phyloP scores from a whole-genome alignment of 2,888 invertebrate species.

The Ceriagrion tenellum region DNA sequence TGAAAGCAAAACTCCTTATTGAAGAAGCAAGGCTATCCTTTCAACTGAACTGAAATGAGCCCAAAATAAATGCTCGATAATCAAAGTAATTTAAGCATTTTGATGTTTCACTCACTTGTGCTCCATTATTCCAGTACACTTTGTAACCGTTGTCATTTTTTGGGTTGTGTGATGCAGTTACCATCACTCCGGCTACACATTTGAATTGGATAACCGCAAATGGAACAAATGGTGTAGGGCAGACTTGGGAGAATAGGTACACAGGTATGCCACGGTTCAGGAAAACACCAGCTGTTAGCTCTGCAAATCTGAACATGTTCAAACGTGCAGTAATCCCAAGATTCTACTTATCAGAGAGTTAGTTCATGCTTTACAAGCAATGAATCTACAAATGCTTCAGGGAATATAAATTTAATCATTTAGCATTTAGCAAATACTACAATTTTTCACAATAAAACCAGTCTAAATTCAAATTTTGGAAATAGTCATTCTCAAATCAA shows the following conservation, averaged over 20 bases:
- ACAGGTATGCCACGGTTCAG: conserved; percentile 87
- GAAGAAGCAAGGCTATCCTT: not conserved
- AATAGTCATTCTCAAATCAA: not conserved
- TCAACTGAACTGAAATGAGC: conserved; percentile 52
- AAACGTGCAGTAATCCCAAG: conserved; percentile 42
- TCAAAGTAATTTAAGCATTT: not conserved
- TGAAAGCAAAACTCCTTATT: not conserved
- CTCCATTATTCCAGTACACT: conserved; percentile 97
- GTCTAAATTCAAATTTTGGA: not conserved
- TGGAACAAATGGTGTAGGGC: conserved; percentile 96
- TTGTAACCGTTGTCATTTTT: conserved; percentile 98
- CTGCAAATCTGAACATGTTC: conserved; percentile 87
- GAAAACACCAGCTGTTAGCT: conserved; percentile 92
- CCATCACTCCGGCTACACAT: conserved; percentile 93
- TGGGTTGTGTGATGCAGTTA: conserved; percentile 97
- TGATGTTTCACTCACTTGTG: conserved; percentile 81
- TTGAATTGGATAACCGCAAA: conserved; percentile 88
- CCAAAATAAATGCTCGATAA: not conserved
- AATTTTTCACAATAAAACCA: no score
- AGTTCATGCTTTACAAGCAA: not conserved
- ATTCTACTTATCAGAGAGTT: not conserved
- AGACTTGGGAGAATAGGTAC: conserved; percentile 88
- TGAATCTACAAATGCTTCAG: not conserved
- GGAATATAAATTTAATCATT: not conserved
- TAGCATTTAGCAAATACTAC: no score